Evolutionary conservation across 2,113 vertebrate genomes (phyloP), one percentile per base, ranked within the genome.

Genomic region (Perognathus longimembris): DNA sequence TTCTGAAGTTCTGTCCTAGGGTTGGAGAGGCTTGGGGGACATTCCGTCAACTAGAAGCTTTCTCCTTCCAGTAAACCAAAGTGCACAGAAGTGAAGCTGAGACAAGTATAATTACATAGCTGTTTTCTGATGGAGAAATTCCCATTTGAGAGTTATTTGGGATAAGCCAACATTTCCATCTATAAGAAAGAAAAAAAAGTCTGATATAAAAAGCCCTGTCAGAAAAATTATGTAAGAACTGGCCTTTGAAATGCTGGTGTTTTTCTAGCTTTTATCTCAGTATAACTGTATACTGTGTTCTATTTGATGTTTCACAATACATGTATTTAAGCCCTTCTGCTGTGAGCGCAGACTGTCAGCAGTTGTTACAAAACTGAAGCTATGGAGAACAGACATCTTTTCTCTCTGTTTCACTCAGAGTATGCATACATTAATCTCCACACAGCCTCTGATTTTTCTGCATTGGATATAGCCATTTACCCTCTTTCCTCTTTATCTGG

Each of bases 51-150:
- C 87, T 8, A 71, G 34, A 64, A 94, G 20, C 36, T 90, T 94
- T 69, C n/a, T n/a, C 75, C 87, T 92, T 66, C 0, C 57, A 74
- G 54, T 61, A 76, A 94, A 85, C 67, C 75, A 67, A 88, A 45
- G 2, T 11, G 4, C 7, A 26, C 26, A 59, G 57, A 79, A 66
- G 24, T 28, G 57, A 85, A 78, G 66, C 40, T 84, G 76, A 78
- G 22, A n/a, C n/a, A 4, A 59, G 28, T 36, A 2, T 59, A 17
- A 83, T 84, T n/a, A n/a, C 64, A 8, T 69, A 80, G 85, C 24
- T 81, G 70, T 94, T 95, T 95, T 97, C 94, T 93, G 70, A 66
- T 22, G 71, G 71, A 94, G 96, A 93, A 89, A 92, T n/a, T 91
- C 69, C 77, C 84, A 77, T 26, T 38, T 7, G 93, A 93, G 61